Evolutionary conservation across 1,140 invertebrate species (phyloP).

Genomic region (Drosophila trapezifrons): DNA sequence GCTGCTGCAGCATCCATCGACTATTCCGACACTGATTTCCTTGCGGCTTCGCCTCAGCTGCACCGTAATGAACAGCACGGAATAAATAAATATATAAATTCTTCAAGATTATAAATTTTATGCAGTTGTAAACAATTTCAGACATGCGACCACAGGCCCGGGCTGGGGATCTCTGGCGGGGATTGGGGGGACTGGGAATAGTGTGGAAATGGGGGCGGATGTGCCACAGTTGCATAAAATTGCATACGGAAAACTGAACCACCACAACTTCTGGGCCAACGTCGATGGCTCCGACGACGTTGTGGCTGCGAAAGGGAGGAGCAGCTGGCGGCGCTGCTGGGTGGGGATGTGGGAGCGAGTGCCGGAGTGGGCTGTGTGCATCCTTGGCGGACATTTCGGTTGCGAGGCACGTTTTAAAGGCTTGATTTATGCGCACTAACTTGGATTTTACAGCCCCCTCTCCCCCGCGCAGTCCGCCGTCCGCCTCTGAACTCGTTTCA

Average conservation of each 20-base stretch:
- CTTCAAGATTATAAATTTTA: slow-evolving; percentile 82
- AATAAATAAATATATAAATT: slow-evolving; percentile 81
- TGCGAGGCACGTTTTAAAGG: slow-evolving; percentile 83
- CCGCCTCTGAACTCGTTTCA: slow-evolving; percentile 34
- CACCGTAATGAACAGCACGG: slow-evolving; percentile 53
- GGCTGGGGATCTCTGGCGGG: slow-evolving; percentile 4
- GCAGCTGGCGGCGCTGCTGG: slow-evolving; percentile 24
- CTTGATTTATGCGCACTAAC: slow-evolving; percentile 83
- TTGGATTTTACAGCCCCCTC: slow-evolving; percentile 60
- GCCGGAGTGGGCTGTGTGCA: slow-evolving; percentile 37
- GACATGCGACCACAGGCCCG: slow-evolving; percentile 39
- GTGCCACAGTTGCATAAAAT: slow-evolving; percentile 81
- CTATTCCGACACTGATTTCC: slow-evolving; percentile 46
- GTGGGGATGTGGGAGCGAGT: neutral
- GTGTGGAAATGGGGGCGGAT: slow-evolving; percentile 48
- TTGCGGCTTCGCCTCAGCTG: slow-evolving; percentile 37
- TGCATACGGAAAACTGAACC: slow-evolving; percentile 73
- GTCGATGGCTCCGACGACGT: slow-evolving; percentile 49
- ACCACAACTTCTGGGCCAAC: slow-evolving; percentile 68
- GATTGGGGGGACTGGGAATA: slow-evolving; percentile 5
- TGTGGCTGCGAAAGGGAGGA: slow-evolving; percentile 38
- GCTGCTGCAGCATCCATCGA: neutral
- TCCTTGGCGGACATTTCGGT: slow-evolving; percentile 81
- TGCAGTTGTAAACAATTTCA: slow-evolving; percentile 79
- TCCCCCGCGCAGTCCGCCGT: slow-evolving; percentile 20